Conservation (phyloP, 1,140 invertebrate genomes). For the Drosophila jambulina region DNA sequence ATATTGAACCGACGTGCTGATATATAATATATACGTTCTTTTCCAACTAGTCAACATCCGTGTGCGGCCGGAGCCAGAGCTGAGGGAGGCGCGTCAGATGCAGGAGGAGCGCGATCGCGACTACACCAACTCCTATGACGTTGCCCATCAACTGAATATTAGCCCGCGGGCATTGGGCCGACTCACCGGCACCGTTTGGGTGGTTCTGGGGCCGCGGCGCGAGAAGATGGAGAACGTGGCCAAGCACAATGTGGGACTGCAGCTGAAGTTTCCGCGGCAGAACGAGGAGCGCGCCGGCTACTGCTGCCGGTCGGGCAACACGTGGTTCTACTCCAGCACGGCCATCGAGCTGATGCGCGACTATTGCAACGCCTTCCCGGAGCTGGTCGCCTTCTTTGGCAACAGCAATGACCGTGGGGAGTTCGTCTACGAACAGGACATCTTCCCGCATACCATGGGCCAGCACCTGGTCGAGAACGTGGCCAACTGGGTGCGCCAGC, state of each 20-base stretch:
- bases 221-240: slow-evolving; percentile 83
- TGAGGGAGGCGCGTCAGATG: slow-evolving; percentile 67
- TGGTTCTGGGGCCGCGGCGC: slow-evolving; percentile 86
- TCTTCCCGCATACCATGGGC: slow-evolving; percentile 86
- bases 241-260: slow-evolving; percentile 95
- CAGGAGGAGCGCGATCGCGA: slow-evolving; percentile 70
- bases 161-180: slow-evolving; percentile 90
- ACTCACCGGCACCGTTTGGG: slow-evolving; percentile 93
- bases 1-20: too few species aligned
- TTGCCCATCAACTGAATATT: slow-evolving; percentile 85
- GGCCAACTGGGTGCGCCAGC: slow-evolving; percentile 89
- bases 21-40: neutral
- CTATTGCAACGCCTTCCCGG: slow-evolving; percentile 91
- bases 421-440: slow-evolving; percentile 87
- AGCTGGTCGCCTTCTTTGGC: slow-evolving; percentile 89
- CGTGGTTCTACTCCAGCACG: slow-evolving; percentile 94
- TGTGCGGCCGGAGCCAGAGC: slow-evolving; percentile 84
- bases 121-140: slow-evolving; percentile 79
- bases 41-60: slow-evolving; percentile 75
- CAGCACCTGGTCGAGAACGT: slow-evolving; percentile 87
- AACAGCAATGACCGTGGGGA: slow-evolving; percentile 86
- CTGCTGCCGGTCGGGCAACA: slow-evolving; percentile 89
- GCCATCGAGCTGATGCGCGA: slow-evolving; percentile 87
- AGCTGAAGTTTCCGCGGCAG: slow-evolving; percentile 94
- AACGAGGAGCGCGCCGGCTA: slow-evolving; percentile 92